Conservation (phyloP, 2,797 vertebrate species). For the Tinamus major region DNA sequence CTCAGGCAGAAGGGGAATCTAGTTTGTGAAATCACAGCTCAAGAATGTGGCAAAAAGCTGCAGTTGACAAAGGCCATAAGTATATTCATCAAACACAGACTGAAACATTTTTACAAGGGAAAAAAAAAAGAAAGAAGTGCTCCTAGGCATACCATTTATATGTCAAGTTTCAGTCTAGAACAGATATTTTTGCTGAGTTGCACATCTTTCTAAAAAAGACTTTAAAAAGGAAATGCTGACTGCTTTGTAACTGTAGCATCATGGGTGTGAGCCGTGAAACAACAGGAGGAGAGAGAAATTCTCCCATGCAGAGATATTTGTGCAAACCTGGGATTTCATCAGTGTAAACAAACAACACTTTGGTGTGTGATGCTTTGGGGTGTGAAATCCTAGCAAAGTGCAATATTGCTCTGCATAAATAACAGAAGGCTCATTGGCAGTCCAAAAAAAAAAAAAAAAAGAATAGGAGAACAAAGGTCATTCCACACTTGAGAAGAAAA, state of each 20-base stretch:
- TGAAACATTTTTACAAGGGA: conserved; percentile 59
- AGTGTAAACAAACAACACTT: not conserved
- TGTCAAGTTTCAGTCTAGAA: conserved; percentile 43
- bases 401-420: not conserved
- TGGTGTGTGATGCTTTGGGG: not conserved
- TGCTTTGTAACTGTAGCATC: not conserved
- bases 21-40: conserved; percentile 58
- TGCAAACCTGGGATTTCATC: not conserved
- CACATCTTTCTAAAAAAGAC: conserved; percentile 18
- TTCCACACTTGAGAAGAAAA: not conserved
- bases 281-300: not conserved
- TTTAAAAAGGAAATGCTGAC: conserved; percentile 34
- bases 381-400: not conserved
- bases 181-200: conserved; percentile 55
- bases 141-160: conserved; percentile 46
- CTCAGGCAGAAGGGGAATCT: not conserved
- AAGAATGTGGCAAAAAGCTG: conserved; percentile 43
- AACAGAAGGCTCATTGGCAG: not conserved
- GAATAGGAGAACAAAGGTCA: no score
- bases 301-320: not conserved
- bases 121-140: conserved; percentile 25
- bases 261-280: not conserved
- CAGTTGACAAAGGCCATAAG: conserved; percentile 62
- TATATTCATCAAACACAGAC: conserved; percentile 61
- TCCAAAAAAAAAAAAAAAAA: not conserved